These are phyloP conservation scores for Boloria selene DNA, from an alignment of 2,888 invertebrate species.

Conservation along the genomic window DNA sequence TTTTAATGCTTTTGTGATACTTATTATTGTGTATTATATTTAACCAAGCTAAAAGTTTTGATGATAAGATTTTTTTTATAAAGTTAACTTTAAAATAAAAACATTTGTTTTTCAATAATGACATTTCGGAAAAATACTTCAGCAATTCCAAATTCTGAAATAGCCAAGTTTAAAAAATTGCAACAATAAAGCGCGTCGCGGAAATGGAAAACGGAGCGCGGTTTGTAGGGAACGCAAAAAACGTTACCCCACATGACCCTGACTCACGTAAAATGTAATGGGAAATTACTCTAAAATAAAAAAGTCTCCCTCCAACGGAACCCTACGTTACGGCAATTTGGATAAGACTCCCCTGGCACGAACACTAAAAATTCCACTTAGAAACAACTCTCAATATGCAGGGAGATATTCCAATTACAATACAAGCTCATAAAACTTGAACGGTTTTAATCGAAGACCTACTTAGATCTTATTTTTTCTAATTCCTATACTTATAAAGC, in stretches of 20 bases:
- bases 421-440: constrained; percentile 61
- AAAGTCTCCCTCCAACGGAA: constrained; percentile 63
- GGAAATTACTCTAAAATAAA: constrained; percentile 79
- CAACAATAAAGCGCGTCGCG: neutral
- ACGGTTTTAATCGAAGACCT: constrained; percentile 62
- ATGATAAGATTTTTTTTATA: too few relatives aligned
- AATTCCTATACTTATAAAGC: constrained; percentile 14
- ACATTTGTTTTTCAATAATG: neutral
- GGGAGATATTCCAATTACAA: constrained; percentile 55
- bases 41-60: too few relatives aligned
- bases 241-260: constrained; percentile 64
- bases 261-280: constrained; percentile 76
- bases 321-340: constrained; percentile 76
- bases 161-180: neutral
- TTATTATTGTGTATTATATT: too few relatives aligned
- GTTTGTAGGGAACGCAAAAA: constrained; percentile 56
- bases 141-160: neutral
- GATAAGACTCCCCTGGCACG: constrained; percentile 68
- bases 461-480: constrained; percentile 7
- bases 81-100: too few relatives aligned
- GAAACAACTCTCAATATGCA: constrained; percentile 70
- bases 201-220: constrained; percentile 52
- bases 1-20: too few relatives aligned
- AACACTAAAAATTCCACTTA: constrained; percentile 74
- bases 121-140: neutral